Conservation (phyloP, 2,797 vertebrate species). For the Crocodylus rhombifer region DNA sequence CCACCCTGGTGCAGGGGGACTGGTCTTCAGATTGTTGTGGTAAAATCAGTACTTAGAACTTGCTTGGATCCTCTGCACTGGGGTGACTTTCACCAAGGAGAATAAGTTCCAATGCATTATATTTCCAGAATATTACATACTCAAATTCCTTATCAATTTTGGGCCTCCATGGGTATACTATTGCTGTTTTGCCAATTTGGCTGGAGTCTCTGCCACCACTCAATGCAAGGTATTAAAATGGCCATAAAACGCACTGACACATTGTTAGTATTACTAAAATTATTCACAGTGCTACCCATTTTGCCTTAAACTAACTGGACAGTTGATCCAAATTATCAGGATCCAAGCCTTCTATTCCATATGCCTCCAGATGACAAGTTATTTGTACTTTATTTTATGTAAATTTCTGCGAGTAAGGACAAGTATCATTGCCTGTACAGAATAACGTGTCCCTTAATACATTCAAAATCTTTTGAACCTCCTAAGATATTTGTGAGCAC, state of each 20-base stretch:
- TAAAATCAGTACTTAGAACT: neutral
- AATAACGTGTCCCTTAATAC: neutral
- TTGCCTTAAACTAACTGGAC: neutral
- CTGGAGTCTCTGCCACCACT: neutral
- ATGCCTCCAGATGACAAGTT: neutral
- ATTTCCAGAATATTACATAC: neutral
- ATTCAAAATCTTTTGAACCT: neutral
- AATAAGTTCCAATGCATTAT: neutral
- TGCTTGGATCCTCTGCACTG: neutral
- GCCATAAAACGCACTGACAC: neutral
- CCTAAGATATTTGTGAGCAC: neutral
- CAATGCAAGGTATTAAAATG: neutral
- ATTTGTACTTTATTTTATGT: neutral
- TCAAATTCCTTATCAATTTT: neutral
- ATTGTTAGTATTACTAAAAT: neutral
- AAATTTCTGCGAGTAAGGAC: neutral
- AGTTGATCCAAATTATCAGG: neutral
- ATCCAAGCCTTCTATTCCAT: neutral
- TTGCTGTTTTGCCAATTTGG: neutral
- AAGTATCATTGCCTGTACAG: neutral
- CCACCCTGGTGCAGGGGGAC: neutral
- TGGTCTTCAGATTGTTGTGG: neutral
- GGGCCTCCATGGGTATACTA: neutral
- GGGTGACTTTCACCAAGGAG: neutral
- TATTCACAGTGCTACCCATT: neutral